These are phyloP conservation scores for Ateles fusciceps DNA, from an alignment of 2,797 vertebrate genomes.

Conservation along the genomic window DNA sequence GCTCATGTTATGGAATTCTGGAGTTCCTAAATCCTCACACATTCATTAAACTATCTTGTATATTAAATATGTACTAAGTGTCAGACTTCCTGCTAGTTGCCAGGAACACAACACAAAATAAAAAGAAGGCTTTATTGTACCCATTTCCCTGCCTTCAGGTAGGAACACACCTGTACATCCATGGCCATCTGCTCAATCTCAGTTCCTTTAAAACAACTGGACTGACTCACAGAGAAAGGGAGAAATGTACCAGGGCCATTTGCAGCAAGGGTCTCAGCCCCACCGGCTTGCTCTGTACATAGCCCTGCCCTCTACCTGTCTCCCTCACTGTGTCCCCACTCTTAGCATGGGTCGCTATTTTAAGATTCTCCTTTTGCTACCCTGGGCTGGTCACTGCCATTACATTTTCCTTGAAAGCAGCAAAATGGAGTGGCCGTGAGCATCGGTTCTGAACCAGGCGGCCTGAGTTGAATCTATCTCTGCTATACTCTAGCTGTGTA, in stretches of 20 bases:
- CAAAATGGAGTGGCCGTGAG: fast-evolving
- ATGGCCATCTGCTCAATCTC: neutral
- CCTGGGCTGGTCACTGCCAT: neutral
- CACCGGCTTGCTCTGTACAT: neutral
- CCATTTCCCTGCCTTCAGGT: neutral
- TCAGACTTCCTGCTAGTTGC: neutral
- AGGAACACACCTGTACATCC: neutral
- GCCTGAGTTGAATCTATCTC: neutral
- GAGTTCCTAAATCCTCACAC: neutral
- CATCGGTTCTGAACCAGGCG: neutral
- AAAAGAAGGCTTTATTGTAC: neutral
- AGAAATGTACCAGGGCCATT: neutral
- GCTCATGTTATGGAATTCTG: neutral
- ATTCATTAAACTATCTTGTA: neutral
- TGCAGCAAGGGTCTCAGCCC: neutral
- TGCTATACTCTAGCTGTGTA: neutral
- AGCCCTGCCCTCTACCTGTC: too few species aligned
- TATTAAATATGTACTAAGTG: neutral
- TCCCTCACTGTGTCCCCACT: neutral
- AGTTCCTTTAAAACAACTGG: neutral
- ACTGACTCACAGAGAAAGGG: neutral
- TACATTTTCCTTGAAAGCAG: neutral
- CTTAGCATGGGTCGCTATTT: neutral
- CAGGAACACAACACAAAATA: neutral
- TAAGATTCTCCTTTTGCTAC: neutral